Evolutionary conservation across 2,113 vertebrate genomes (phyloP), one percentile per base, ranked within the genome.

Genomic region (Malurus melanocephalus): DNA sequence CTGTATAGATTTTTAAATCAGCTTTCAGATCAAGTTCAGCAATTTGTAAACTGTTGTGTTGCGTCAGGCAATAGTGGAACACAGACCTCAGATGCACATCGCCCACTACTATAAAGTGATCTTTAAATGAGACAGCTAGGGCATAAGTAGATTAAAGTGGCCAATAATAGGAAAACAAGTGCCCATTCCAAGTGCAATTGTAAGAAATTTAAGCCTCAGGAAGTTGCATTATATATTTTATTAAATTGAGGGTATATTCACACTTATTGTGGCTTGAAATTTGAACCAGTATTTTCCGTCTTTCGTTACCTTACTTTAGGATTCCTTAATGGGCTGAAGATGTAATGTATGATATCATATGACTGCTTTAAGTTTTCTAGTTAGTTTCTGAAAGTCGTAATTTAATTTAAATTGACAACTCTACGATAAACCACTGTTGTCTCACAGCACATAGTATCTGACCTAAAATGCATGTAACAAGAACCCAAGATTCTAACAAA

Each of bases 191-290:
- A 97, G 97, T 97, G 97, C 95, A 98, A 97, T 98, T 98, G 96
- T 92, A 98, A 98, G 98, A 99, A 98, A 99, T 98, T 98, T 97
- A 98, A 99, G 97, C 98, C 97, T 98, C 97, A 97, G 98, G 97
- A 98, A 98, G 98, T 98, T 98, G 97, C 98, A 98, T 99, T 98
- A 99, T 98, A 98, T 97, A 96, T 98, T 98, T 99, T 97, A 99
- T 99, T 99, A 98, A 99, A 99, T 99, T 99, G 98, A 98, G 97
- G 96, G 98, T 98, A 98, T 98, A 98, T 99, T 99, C 98, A 98
- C 98, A 98, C 98, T 98, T 98, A 97, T 84, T 97, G 97, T 97
- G 97, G 98, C 95, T 97, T 98, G 98, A 98, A 99, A 99, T 98
- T 94, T 97, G 97, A 99, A 97, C 97, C 98, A 97, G 95, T 99